phyloP scores from a whole-genome alignment of 2,113 vertebrate genomes.

The Toxostoma redivivum region DNA sequence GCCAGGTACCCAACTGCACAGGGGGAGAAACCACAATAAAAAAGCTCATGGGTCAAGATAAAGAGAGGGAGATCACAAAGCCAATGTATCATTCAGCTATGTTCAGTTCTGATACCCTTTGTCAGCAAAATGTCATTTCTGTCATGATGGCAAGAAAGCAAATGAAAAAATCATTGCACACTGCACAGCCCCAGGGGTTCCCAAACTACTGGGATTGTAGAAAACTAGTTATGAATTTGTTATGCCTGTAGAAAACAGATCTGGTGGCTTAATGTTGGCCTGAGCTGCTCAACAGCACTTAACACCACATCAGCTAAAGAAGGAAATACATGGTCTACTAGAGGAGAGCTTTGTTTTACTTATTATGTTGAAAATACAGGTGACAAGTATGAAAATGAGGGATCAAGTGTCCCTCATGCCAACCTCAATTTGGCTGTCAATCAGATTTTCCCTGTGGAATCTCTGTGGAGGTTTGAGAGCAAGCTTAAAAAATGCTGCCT shows the following conservation, averaged over 20 bases:
- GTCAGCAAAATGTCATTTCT: not conserved
- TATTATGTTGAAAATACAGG: not conserved
- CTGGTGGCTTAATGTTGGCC: not conserved
- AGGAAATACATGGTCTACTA: not conserved
- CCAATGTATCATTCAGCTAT: not conserved
- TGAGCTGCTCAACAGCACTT: not conserved
- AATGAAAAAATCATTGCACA: not conserved
- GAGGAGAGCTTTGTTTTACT: not conserved
- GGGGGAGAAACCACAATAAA: not conserved
- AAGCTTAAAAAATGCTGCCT: not conserved
- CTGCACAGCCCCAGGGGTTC: not conserved
- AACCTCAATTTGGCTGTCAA: not conserved
- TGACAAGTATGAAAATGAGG: not conserved
- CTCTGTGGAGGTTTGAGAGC: not conserved
- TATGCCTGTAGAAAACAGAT: not conserved
- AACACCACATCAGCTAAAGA: not conserved
- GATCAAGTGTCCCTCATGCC: not conserved
- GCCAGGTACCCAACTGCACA: not conserved
- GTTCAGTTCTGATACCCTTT: not conserved
- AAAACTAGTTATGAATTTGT: not conserved
- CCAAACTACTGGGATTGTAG: not conserved
- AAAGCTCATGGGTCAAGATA: not conserved
- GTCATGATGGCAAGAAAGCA: not conserved
- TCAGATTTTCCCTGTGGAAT: not conserved
- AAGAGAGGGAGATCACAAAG: not conserved